These are phyloP conservation scores for Drosophila tani DNA, from an alignment of 1,140 invertebrate species.

Conservation along the genomic window DNA sequence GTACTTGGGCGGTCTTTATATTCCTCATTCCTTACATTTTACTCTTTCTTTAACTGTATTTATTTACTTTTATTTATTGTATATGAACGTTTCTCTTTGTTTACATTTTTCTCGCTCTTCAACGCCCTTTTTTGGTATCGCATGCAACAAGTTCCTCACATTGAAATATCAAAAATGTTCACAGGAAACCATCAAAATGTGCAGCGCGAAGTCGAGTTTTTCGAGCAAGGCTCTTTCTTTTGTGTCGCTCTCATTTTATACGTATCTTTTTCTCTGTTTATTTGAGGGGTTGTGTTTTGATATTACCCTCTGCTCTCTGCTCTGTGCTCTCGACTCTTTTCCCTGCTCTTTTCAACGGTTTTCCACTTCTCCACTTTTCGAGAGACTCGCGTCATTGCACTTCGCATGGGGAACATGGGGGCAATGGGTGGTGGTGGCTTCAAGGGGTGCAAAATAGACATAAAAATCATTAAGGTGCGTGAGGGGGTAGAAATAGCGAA, in stretches of 20 bases:
- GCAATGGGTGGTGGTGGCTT: slow-evolving; percentile 9
- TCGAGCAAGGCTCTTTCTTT: slow-evolving; percentile 30
- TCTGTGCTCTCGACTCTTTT: slow-evolving; percentile 36
- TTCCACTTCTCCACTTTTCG: slow-evolving; percentile 6
- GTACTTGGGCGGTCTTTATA: background rate
- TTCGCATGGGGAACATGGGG: slow-evolving; percentile 15
- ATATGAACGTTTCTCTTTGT: background rate
- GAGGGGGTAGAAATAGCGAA: slow-evolving; percentile 61
- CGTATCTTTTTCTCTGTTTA: slow-evolving; percentile 20
- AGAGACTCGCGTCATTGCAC: slow-evolving; percentile 58
- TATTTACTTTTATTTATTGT: background rate
- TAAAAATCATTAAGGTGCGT: slow-evolving; percentile 38
- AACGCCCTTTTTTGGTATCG: slow-evolving; percentile 23
- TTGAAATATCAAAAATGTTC: slow-evolving; percentile 76
- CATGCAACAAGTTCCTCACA: slow-evolving; percentile 78
- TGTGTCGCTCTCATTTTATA: background rate
- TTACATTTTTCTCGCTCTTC: background rate
- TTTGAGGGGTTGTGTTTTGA: slow-evolving; percentile 15
- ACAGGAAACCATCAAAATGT: slow-evolving; percentile 81
- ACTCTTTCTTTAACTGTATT: slow-evolving; percentile 1
- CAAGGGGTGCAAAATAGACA: slow-evolving; percentile 11
- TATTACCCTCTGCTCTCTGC: slow-evolving; percentile 25
- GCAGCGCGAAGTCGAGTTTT: slow-evolving; percentile 64
- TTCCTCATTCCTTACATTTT: background rate
- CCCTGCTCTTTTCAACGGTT: slow-evolving; percentile 31